Conservation (phyloP, 2,113 vertebrate genomes). For the Atherinomorus stipes region DNA sequence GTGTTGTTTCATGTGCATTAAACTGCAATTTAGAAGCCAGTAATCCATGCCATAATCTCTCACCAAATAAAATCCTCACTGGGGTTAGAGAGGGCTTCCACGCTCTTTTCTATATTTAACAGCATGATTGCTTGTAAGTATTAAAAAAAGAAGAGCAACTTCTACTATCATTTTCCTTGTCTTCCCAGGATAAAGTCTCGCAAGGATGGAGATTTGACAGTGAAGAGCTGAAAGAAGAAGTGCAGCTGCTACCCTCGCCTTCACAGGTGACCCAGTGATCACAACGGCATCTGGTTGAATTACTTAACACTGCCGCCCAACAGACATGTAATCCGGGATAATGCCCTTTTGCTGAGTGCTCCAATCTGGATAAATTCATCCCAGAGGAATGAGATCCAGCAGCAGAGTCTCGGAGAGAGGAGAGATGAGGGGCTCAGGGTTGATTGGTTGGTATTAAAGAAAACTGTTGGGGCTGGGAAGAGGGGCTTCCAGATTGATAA, state of each 20-base stretch:
- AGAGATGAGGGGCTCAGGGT: conserved; percentile 58
- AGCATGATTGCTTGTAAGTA: neutral
- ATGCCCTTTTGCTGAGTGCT: conserved; percentile 85
- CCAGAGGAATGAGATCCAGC: conserved; percentile 77
- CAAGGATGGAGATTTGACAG: conserved; percentile 9
- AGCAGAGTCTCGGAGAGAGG: conserved; percentile 57
- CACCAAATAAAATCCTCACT: conserved; percentile 72
- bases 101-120: conserved; percentile 6
- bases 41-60: conserved; percentile 84
- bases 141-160: conserved; percentile 2
- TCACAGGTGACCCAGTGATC: conserved; percentile 80
- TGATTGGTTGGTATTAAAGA: conserved; percentile 73
- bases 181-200: conserved; percentile 10
- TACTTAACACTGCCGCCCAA: conserved; percentile 83
- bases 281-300: conserved; percentile 85
- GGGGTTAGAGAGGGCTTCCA: conserved; percentile 38
- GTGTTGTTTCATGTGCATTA: conserved; percentile 77
- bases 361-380: conserved; percentile 85
- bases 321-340: conserved; percentile 86
- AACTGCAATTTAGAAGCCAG: conserved; percentile 80
- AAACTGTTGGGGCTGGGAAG: conserved; percentile 59
- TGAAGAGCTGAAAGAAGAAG: conserved; percentile 28
- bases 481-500: conserved; percentile 69
- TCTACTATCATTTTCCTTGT: neutral
- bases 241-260: conserved; percentile 45